Base-by-base conservation (phyloP, 2,888 invertebrate genomes). In the Aphodius granarius region DNA sequence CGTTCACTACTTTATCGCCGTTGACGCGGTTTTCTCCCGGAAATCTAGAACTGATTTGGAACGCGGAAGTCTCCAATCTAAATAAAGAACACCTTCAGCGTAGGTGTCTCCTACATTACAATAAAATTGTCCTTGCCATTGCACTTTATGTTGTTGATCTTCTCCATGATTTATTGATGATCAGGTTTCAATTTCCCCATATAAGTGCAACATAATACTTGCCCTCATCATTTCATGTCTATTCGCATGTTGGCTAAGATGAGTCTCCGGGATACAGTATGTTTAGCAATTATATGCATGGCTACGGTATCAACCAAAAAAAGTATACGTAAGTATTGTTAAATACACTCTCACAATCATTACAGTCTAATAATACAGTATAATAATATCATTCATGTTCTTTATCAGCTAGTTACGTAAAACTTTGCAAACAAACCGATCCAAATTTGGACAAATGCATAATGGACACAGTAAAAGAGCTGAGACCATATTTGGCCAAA, bases 361-460 rank as follows among this genome's bases (percentile, higher is more conserved):
- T 63, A n/a, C n/a, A n/a, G n/a, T 43, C 43, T 13, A 43, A 9
- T 43, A 43, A 2, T 43, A 9, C 43, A 43, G 9, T n/a, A n/a
- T n/a, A n/a, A n/a, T n/a, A 62, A 62, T 13, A 62, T 65, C 6
- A 20, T 19, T 22, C 5, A 71, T 18, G 5, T 17, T 21, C 3
- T 75, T 64, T 80, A 82, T 73, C 74, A 88, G 88, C 88, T 13
- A 66, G 83, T 1, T 88, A 83, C 77, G 79, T 89, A 63, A 85
- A 86, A 77, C 83, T 86, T 78, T 89, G 89, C 77, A 86, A 84
- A 22, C 84, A 84, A 23, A 86, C 80, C 66, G 88, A 89, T 81
- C 87, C 88, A 0, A 80, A 87, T 73, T 71, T 89, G 71, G 86
- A 86, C 82, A 86, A 87, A 63, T 89, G 89, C 78, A 81, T 89